phyloP scores from a whole-genome alignment of 2,888 invertebrate species.

The Cephus rjabovi region DNA sequence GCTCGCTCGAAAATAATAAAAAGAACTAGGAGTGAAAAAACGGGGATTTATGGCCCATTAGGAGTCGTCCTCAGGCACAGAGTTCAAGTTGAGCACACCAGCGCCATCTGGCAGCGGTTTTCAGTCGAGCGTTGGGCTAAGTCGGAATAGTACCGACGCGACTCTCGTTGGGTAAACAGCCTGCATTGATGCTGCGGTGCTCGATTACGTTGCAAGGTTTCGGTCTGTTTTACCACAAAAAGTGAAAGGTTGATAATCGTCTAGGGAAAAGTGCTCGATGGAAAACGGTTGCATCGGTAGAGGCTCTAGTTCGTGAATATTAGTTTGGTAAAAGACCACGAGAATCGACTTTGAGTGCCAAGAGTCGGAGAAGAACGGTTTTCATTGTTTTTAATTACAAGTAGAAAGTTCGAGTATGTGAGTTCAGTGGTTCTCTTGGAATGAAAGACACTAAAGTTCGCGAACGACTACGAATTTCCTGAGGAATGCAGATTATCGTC shows the following conservation, averaged over 20 bases:
- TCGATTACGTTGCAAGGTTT: background rate
- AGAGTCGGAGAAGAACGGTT: background rate
- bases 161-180: background rate
- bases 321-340: background rate
- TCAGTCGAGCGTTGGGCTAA: background rate
- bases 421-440: background rate
- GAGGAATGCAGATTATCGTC: background rate
- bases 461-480: background rate
- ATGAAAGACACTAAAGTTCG: background rate
- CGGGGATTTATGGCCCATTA: slow-evolving; percentile 52
- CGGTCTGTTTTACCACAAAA: background rate
- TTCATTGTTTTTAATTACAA: background rate
- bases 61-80: slow-evolving; percentile 44
- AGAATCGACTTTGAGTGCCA: background rate
- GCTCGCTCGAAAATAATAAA: slow-evolving; percentile 45
- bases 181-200: background rate
- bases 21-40: slow-evolving; percentile 33
- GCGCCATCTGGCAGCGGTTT: slow-evolving; percentile 12
- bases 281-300: background rate
- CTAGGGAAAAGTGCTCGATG: background rate
- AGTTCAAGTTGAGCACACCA: slow-evolving; percentile 1
- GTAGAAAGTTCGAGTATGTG: background rate
- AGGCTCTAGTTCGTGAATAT: background rate
- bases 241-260: background rate
- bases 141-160: background rate